Evolutionary conservation across 2,888 invertebrate genomes (phyloP), one percentile per base, ranked within the genome.

Genomic region (Muschampia plurimacula): DNA sequence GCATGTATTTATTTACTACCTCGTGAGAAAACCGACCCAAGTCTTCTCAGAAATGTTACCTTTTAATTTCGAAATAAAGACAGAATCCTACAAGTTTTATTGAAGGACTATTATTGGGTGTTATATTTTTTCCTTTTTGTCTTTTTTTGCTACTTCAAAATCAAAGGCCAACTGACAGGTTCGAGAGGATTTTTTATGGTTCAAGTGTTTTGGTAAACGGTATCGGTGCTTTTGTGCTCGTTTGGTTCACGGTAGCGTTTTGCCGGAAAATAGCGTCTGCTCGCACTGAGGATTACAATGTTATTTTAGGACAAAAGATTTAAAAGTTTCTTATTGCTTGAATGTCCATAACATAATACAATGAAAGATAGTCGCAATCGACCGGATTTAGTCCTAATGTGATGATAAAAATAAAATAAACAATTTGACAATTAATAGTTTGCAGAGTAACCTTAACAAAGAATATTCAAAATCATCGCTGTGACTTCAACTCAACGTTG

Each of bases 61-160:
- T 88, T 90, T 91, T 89, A 90, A 91, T 89, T 90, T 87, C 84
- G 82, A 89, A 91, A 92, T 91, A 90, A 90, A 91, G 88, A 88
- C 87, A 86, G 87, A 91, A 88, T 86, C 86, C 87, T 85, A 85
- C 86, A 78, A 82, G 80, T 89, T 93, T 92, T 93, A 93, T 93
- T 91, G 89, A 82, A 84, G 82, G 81, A 84, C 86, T 88, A 87
- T 72, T 72, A 72, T 89, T 89, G 82, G 86, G 85, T 85, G 86
- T 80, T 84, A 82, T 86, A 85, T 86, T 85, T 82, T 75, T 79
- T 78, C 76, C 74, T 76, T 80, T 82, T 84, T 67, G 22, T 67
- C 36, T 52, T 86, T 89, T 90, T 89, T 84, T 84, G 87, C 87
- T 85, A 78, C 79, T 77, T 76, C 74, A 74, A 77, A 79, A 80